Conservation (phyloP, 2,888 invertebrate species). For the Marronus borbonicus region DNA sequence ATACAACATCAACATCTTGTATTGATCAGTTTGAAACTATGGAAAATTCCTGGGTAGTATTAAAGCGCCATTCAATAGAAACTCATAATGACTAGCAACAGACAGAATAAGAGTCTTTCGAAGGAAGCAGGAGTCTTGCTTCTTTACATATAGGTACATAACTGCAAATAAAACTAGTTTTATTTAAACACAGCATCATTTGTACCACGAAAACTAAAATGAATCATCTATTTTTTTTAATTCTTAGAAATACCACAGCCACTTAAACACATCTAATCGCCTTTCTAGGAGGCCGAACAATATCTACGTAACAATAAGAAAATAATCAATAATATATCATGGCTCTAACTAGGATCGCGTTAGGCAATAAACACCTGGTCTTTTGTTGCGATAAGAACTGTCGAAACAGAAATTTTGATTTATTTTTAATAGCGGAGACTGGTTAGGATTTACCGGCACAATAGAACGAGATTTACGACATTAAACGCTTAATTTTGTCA, state of each 20-base stretch:
- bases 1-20: no score
- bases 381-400: conserved; percentile 29
- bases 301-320: conserved; percentile 15
- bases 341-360: conserved; percentile 15
- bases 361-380: conserved; percentile 44
- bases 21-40: no score
- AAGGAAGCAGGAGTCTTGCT: no score
- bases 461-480: conserved; percentile 44
- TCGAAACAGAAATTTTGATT: conserved; percentile 45
- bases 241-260: conserved; percentile 4
- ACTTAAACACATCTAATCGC: background rate
- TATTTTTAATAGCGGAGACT: conserved; percentile 46
- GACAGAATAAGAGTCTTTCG: no score
- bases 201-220: conserved; percentile 6
- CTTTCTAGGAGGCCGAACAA: conserved; percentile 3
- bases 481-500: conserved; percentile 43
- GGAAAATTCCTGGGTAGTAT: no score
- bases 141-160: no score
- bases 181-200: background rate
- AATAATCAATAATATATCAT: conserved; percentile 38
- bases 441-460: conserved; percentile 31
- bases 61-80: no score
- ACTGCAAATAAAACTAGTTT: background rate
- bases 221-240: conserved; percentile 8
- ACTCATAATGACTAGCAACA: no score